phyloP scores from a whole-genome alignment of 2,113 vertebrate species.

The Anser brachyrhynchus region DNA sequence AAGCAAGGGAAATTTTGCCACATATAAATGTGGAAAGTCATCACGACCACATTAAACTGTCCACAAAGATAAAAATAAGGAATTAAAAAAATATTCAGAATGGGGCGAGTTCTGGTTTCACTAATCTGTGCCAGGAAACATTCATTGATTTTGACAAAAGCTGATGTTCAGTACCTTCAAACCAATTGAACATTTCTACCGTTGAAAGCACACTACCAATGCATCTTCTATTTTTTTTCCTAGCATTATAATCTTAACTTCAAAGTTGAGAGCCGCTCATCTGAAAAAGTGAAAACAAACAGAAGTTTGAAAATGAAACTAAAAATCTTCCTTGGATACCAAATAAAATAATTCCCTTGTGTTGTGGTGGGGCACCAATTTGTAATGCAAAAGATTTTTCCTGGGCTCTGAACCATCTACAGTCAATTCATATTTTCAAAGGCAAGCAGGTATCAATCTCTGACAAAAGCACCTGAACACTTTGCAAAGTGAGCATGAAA shows the following conservation, averaged over 20 bases:
- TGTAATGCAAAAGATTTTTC: background rate
- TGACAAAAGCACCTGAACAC: constrained; percentile 8
- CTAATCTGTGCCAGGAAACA: background rate
- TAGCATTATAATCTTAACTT: background rate
- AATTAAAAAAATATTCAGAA: background rate
- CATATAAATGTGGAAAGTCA: background rate
- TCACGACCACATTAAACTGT: background rate
- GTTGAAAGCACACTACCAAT: background rate
- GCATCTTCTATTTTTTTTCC: background rate
- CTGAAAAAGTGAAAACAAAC: background rate
- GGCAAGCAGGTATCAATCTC: background rate
- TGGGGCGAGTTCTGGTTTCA: background rate
- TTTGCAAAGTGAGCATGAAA: background rate
- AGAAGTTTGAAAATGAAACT: background rate
- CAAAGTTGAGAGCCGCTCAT: background rate
- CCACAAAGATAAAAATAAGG: background rate
- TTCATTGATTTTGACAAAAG: background rate
- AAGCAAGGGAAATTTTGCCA: background rate
- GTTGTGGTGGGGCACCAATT: background rate
- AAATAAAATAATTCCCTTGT: background rate
- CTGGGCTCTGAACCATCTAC: background rate
- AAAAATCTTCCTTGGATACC: background rate
- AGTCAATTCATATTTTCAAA: background rate
- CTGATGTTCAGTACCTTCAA: background rate
- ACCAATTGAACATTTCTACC: background rate